Evolutionary conservation across 2,113 vertebrate genomes (phyloP).

Genomic region (Hypocryptadius cinnamomeus): DNA sequence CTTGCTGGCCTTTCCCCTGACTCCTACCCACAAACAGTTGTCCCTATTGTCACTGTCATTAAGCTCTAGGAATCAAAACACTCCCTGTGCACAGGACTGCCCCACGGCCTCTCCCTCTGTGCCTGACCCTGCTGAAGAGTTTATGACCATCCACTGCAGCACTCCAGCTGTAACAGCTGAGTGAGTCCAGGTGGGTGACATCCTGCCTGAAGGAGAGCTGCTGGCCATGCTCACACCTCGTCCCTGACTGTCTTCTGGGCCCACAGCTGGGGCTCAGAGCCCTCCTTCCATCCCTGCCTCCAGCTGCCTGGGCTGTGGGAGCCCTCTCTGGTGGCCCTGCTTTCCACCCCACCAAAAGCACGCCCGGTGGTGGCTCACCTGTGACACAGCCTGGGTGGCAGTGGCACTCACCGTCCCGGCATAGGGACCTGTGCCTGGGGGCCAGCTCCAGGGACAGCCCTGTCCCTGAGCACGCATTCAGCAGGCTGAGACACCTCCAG

Average conservation of each 20-base stretch:
- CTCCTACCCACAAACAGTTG: background rate
- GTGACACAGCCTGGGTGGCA: background rate
- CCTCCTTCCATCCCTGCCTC: background rate
- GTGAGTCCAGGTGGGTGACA: background rate
- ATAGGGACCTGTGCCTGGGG: background rate
- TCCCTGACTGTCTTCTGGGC: background rate
- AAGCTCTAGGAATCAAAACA: background rate
- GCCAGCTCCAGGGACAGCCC: background rate
- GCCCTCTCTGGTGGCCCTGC: background rate
- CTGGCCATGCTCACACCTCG: background rate
- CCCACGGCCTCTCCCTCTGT: background rate
- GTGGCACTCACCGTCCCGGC: background rate
- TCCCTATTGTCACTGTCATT: background rate
- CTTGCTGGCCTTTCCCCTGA: background rate
- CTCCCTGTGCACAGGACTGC: no score
- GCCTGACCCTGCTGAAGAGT: background rate
- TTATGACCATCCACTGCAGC: background rate
- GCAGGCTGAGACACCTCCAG: background rate
- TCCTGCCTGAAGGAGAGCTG: background rate
- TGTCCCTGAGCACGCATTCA: background rate
- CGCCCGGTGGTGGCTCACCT: background rate
- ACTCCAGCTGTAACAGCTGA: rapidly evolving
- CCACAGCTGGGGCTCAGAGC: background rate
- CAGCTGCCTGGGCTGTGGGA: background rate
- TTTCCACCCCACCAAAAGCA: background rate